A percentile compares a stretch with the other conserved stretches of the same genome.
These are phyloP conservation scores for Poecile atricapillus DNA, from an alignment of 2,113 vertebrate genomes.

Conservation along the genomic window DNA sequence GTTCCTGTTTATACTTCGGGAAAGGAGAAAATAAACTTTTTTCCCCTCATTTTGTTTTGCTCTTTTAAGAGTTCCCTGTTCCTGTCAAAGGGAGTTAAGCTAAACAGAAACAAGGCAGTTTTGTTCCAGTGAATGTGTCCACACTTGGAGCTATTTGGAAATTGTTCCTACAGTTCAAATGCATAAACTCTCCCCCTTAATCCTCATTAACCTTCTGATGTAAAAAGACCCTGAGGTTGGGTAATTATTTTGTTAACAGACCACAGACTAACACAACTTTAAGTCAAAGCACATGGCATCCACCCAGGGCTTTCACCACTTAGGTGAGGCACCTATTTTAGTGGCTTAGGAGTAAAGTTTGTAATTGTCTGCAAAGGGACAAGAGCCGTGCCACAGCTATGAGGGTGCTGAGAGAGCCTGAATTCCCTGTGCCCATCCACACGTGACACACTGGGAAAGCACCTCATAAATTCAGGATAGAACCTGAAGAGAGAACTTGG, in stretches of 20 bases:
- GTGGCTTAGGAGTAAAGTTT: not conserved
- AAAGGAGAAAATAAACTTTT: conserved; percentile 46
- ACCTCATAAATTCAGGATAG: not conserved
- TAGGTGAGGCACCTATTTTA: not conserved
- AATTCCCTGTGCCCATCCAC: not conserved
- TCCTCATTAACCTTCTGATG: not conserved
- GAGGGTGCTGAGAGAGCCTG: not conserved
- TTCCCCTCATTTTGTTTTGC: not conserved
- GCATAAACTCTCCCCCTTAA: not conserved
- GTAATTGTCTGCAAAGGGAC: not conserved
- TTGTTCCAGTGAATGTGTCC: not conserved
- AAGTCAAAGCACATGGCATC: not conserved
- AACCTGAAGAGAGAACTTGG: too few relatives aligned
- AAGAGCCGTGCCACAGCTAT: not conserved
- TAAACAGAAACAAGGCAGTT: conserved; percentile 35
- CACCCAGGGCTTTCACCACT: not conserved
- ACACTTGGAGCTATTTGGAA: not conserved
- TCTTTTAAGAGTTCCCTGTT: conserved; percentile 1
- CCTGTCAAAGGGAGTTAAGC: conserved; percentile 37
- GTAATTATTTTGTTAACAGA: not conserved
- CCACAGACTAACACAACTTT: not conserved
- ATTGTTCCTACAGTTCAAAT: not conserved
- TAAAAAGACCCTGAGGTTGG: not conserved
- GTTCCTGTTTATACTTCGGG: conserved; percentile 46
- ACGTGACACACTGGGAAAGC: not conserved